Conservation (phyloP, 1,140 invertebrate species). For the Drosophila insularis region DNA sequence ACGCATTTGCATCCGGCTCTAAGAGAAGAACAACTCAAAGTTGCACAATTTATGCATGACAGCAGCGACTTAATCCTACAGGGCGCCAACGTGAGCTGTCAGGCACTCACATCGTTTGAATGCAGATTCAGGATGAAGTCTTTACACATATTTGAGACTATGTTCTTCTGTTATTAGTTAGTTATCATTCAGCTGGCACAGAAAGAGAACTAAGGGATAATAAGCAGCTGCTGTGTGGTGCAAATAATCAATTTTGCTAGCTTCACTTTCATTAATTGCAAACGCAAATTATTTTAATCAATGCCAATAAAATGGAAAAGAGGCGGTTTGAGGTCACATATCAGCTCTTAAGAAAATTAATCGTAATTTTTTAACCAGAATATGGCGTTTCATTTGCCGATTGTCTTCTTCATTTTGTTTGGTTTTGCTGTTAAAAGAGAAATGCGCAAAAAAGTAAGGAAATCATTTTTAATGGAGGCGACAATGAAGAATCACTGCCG, state of each 20-base stretch:
- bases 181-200: background rate
- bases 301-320: conserved; percentile 10
- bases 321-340: conserved; percentile 12
- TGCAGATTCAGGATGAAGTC: conserved; percentile 1
- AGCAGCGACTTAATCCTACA: conserved; percentile 66
- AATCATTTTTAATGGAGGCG: conserved; percentile 46
- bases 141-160: background rate
- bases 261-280: conserved; percentile 27
- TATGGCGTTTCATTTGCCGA: conserved; percentile 30
- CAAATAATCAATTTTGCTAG: background rate
- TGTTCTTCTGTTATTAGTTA: conserved; percentile 6
- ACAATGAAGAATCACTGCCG: conserved; percentile 66
- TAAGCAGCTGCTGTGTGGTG: background rate
- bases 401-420: conserved; percentile 26
- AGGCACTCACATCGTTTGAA: conserved; percentile 29
- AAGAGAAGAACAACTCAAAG: conserved; percentile 23
- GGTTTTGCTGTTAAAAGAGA: conserved; percentile 53
- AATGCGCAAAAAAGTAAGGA: conserved; percentile 23
- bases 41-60: conserved; percentile 74
- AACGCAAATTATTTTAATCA: conserved; percentile 21
- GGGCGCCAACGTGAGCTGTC: conserved; percentile 62
- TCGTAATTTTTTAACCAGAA: conserved; percentile 38
- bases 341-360: conserved; percentile 34
- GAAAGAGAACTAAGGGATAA: background rate
- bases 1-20: background rate